Base-by-base conservation (phyloP, 2,888 invertebrate genomes). In the Plebejus anna region DNA sequence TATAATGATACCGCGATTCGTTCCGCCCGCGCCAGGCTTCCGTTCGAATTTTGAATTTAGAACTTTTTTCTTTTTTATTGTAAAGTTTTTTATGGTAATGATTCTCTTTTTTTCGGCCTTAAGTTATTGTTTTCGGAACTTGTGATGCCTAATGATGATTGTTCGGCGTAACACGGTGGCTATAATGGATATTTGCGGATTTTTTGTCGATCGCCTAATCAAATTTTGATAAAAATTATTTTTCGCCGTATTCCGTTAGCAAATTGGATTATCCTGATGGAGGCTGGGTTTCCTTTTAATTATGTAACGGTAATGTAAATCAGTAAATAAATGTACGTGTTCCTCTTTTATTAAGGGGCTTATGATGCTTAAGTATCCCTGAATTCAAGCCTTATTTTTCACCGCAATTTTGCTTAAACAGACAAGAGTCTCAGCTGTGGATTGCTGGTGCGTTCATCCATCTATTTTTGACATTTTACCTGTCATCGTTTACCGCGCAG, bases 1-100 rank as follows among this genome's bases (percentile, higher is more conserved):
- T 80, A 82, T 89, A 92, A 92, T 92, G 90, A 91, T 90, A 88
- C 85, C 83, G 80, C 84, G 84, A 91, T 92, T 92, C 91, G 92
- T 91, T 91, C 85, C 91, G 89, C 87, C 81, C 81, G 80, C 81
- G 81, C 81, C 81, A 86, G 86, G 92, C 91, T 92, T 92, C 92
- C 92, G 92, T 86, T 90, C 89, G 84, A 83, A 81, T 90, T 90
- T 90, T 88, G 88, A 91, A 90, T 90, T 90, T 89, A 83, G 85
- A 88, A 85, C 83, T 84, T 81, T 81, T 86, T 84, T 81, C 86
- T 86, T 87, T 85, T 85, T 83, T 80, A 79, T 80, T 81, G 82
- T 83, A 78, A 80, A 80, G 81, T 78, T 80, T 72, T 79, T 80
- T 77, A 70, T 47, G 78, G 75, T 77, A 77, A 76, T 76, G 77